Percentiles rank a stretch among this genome's conserved stretches.
Evolutionary conservation across 2,113 vertebrate species (phyloP).

Genomic region (Acanthochromis polyacanthus): DNA sequence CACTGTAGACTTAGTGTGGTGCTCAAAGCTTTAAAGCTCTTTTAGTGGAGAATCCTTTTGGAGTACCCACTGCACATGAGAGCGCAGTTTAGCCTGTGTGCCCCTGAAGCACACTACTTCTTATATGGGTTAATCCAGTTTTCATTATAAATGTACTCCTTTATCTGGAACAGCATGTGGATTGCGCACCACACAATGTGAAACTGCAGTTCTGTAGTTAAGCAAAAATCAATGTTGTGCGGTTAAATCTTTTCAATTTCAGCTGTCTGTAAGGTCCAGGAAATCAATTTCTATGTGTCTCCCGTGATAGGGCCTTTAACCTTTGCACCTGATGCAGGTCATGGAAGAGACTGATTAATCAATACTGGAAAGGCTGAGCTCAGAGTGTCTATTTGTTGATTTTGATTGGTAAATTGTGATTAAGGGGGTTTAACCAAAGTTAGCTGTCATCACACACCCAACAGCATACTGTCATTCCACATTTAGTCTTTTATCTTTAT

Average conservation of each 20-base stretch:
- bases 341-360: conserved; percentile 39
- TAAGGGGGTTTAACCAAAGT: conserved; percentile 17
- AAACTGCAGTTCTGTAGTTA: conserved; percentile 1
- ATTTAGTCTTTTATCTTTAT: not conserved
- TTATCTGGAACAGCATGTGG: conserved; percentile 16
- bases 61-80: conserved; percentile 59
- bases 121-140: conserved; percentile 38
- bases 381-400: conserved; percentile 39
- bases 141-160: conserved; percentile 26
- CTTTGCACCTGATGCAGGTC: conserved; percentile 54
- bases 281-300: conserved; percentile 55
- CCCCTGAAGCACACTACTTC: conserved; percentile 40
- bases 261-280: not conserved
- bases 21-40: conserved; percentile 62
- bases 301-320: conserved; percentile 56
- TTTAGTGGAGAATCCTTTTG: conserved; percentile 48
- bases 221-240: conserved; percentile 13
- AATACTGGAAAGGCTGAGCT: conserved; percentile 44
- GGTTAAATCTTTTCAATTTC: conserved; percentile 37
- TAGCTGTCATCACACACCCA: not conserved
- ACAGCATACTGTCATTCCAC: not conserved
- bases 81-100: conserved; percentile 34
- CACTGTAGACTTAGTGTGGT: conserved; percentile 18
- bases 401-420: conserved; percentile 43
- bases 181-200: not conserved